Conservation (phyloP, 2,113 vertebrate species). For the Sinocyclocheilus grahami region DNA sequence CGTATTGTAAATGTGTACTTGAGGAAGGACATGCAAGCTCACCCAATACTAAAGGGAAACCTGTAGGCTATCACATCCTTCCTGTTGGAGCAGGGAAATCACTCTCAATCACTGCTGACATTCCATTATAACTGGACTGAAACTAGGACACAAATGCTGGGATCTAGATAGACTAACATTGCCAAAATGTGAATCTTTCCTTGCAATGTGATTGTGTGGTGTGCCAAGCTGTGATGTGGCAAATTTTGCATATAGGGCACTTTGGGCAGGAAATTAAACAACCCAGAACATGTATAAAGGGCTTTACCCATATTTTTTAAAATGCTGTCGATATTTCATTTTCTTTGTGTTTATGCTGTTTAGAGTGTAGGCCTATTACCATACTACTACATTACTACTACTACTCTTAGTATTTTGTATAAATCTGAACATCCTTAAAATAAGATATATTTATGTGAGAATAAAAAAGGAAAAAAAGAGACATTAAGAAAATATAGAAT, state of each 20-base stretch:
- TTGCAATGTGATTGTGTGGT: not conserved
- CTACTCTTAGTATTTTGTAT: not conserved
- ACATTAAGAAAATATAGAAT: too few species aligned
- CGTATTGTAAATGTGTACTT: not conserved
- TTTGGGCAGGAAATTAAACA: not conserved
- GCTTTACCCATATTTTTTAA: not conserved
- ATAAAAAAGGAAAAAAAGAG: not conserved
- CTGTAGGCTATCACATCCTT: slow-evolving; percentile 16
- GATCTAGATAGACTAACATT: not conserved
- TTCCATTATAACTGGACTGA: not conserved
- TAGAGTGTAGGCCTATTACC: not conserved
- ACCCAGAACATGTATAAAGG: not conserved
- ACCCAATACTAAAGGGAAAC: not conserved
- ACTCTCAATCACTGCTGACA: not conserved
- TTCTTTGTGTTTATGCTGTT: not conserved
- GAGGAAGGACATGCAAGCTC: slow-evolving; percentile 39
- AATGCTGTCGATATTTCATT: not conserved
- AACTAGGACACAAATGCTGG: not conserved
- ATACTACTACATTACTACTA: not conserved
- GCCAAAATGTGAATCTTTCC: not conserved
- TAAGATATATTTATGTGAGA: not conserved
- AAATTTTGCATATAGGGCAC: not conserved
- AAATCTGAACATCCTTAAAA: not conserved
- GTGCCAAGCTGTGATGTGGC: not conserved
- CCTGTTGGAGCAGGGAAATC: not conserved